These are phyloP conservation scores for Gila robusta DNA, from an alignment of 2,797 vertebrate genomes.

Conservation along the genomic window DNA sequence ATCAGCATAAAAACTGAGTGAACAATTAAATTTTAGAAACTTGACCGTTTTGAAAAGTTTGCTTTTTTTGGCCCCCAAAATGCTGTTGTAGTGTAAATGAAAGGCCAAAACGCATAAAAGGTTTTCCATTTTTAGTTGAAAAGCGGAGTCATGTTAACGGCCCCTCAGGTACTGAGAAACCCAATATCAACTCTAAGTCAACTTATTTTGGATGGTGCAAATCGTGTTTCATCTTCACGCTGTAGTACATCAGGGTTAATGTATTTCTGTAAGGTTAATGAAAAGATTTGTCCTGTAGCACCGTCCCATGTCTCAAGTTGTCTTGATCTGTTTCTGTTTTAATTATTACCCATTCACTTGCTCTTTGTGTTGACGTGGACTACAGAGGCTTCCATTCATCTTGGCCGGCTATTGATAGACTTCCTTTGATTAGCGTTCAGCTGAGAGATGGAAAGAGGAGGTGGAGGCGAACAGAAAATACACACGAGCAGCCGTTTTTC, in stretches of 20 bases:
- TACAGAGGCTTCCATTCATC: slow-evolving; percentile 46
- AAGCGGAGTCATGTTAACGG: background rate
- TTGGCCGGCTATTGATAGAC: slow-evolving; percentile 40
- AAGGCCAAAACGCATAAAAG: background rate
- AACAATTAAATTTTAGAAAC: background rate
- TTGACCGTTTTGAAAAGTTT: background rate
- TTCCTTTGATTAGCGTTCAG: slow-evolving; percentile 56
- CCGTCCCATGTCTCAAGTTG: slow-evolving; percentile 31
- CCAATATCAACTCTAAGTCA: background rate
- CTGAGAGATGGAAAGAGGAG: slow-evolving; percentile 16
- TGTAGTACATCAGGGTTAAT: slow-evolving; percentile 44
- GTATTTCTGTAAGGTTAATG: slow-evolving; percentile 54
- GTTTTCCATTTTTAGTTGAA: background rate
- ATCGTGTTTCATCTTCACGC: slow-evolving; percentile 33
- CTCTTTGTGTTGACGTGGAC: slow-evolving; percentile 42
- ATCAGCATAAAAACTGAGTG: background rate
- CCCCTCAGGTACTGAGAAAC: background rate
- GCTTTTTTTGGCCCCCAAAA: background rate
- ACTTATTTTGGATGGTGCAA: slow-evolving; percentile 7
- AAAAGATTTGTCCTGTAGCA: slow-evolving; percentile 37
- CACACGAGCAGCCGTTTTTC: background rate
- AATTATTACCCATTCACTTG: slow-evolving; percentile 53
- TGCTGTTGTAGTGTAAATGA: too few relatives aligned
- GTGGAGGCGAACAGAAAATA: slow-evolving; percentile 4
- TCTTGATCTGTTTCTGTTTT: slow-evolving; percentile 48